Evolutionary conservation across 1,140 invertebrate species (phyloP), one percentile per base, ranked within the genome.

Genomic region (Liolophura sinensis): DNA sequence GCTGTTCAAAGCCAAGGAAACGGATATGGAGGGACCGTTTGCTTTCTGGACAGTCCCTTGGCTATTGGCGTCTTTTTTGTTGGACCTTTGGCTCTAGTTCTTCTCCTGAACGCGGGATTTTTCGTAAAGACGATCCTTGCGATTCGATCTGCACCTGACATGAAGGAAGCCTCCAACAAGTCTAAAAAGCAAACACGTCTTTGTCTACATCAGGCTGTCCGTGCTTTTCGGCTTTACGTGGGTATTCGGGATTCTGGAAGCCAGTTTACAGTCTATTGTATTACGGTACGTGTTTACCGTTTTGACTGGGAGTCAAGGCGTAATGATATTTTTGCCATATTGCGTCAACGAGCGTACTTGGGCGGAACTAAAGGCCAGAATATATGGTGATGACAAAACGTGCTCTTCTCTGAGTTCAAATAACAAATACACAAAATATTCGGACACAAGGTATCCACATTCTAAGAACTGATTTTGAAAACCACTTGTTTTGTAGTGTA

Each of bases 281-380:
- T 72, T 88, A 16, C 79, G 80, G 82, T 87, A 87, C 65, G 60
- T 86, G 0, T 89, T 88, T 72, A 83, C 88, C 7, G 69, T 85
- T 7, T 74, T 88, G 22, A 89, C 88, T 71, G 85, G 87, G 12
- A 75, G 88, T 11, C 88, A 89, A 75, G 88, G 88, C 3, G 70
- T 88, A 9, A 88, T 88, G 74, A 87, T 89, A 24, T 88, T 89
- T 69, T 61, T 87, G 0, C 87, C 87, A 0, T 89, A 40, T 40
- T 40, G 31, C 9, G 31, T 40, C 3, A 40, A 40, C 31, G 31
- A 40, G 31, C 31, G 31, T 40, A 40, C 31, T 5, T 40, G 31
- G 31, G 31, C 31, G 3, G 3, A 40, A 40, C 31, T 40, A 40
- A 40, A 40, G 9, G 31, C 31, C 31, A 40, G 31, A 40, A 40